These are phyloP conservation scores for Sinelater perroti DNA, from an alignment of 2,888 invertebrate species.

Conservation along the genomic window DNA sequence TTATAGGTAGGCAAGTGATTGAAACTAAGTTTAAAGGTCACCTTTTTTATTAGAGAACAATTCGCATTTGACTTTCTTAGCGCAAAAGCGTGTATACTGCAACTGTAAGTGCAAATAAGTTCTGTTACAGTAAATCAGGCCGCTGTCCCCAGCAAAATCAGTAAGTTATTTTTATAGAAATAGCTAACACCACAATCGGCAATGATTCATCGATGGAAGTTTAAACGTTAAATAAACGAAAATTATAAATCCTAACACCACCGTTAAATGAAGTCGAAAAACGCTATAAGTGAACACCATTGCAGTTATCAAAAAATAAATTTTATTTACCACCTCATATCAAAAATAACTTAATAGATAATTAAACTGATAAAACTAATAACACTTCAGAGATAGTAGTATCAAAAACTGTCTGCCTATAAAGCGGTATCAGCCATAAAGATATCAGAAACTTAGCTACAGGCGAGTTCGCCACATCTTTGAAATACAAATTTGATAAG, in stretches of 20 bases:
- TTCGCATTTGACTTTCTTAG: constrained; percentile 4
- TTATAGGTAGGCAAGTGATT: too few relatives aligned
- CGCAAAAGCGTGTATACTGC: not conserved
- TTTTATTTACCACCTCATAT: constrained; percentile 4
- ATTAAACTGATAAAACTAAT: constrained; percentile 9
- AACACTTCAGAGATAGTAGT: constrained; percentile 13
- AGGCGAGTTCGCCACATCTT: constrained; percentile 6
- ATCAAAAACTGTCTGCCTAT: constrained; percentile 7
- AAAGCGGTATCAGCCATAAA: constrained; percentile 11
- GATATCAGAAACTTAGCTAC: not conserved
- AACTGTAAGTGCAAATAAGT: constrained; percentile 1
- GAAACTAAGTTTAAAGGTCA: too few relatives aligned
- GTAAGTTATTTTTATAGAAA: constrained; percentile 5
- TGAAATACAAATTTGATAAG: constrained; percentile 13
- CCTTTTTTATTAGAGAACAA: too few relatives aligned
- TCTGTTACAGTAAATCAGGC: not conserved
- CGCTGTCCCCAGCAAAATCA: constrained; percentile 4
- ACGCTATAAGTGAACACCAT: constrained; percentile 14
- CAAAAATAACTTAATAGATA: constrained; percentile 6
- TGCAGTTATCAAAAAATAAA: constrained; percentile 10
- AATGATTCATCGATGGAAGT: constrained; percentile 4
- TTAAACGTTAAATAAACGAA: constrained; percentile 2
- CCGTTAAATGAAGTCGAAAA: constrained; percentile 11
- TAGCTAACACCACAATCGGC: constrained; percentile 1
- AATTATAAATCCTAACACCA: not conserved